A percentile compares a stretch with the other conserved stretches of the same genome.
These are phyloP conservation scores for Helicoverpa zea DNA, from an alignment of 1,140 invertebrate species.

Conservation along the genomic window DNA sequence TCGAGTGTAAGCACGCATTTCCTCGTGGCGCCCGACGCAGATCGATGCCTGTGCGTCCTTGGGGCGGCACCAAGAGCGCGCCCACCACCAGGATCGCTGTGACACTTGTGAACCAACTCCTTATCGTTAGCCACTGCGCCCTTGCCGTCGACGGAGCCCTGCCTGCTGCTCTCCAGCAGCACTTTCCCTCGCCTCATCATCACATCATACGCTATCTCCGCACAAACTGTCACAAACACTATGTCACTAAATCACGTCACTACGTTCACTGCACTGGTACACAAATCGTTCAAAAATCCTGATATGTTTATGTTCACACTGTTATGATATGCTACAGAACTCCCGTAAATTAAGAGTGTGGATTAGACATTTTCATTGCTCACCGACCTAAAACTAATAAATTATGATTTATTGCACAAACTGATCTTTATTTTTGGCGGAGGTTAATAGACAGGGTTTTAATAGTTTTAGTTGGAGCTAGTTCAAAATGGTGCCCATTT, in stretches of 20 bases:
- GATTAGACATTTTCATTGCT: constrained; percentile 67
- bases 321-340: constrained; percentile 73
- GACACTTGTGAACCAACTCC: constrained; percentile 89
- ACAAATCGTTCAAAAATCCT: constrained; percentile 52
- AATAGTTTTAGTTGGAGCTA: neutral
- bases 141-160: constrained; percentile 85
- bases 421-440: constrained; percentile 21
- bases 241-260: constrained; percentile 52
- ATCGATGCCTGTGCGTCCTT: constrained; percentile 76
- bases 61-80: constrained; percentile 74
- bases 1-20: constrained; percentile 93
- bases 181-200: constrained; percentile 82
- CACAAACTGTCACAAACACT: constrained; percentile 46
- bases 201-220: constrained; percentile 80
- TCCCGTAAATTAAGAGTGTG: constrained; percentile 64
- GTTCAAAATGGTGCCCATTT: neutral
- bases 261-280: constrained; percentile 40
- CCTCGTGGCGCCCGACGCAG: constrained; percentile 86
- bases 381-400: constrained; percentile 59
- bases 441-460: constrained; percentile 19
- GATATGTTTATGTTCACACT: constrained; percentile 70
- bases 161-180: constrained; percentile 81
- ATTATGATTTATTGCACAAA: constrained; percentile 58
- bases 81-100: constrained; percentile 87
- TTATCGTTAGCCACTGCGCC: constrained; percentile 84